Evolutionary conservation across 1,140 invertebrate genomes (phyloP), one percentile per base, ranked within the genome.

Genomic region (Drosophila kohkoa): DNA sequence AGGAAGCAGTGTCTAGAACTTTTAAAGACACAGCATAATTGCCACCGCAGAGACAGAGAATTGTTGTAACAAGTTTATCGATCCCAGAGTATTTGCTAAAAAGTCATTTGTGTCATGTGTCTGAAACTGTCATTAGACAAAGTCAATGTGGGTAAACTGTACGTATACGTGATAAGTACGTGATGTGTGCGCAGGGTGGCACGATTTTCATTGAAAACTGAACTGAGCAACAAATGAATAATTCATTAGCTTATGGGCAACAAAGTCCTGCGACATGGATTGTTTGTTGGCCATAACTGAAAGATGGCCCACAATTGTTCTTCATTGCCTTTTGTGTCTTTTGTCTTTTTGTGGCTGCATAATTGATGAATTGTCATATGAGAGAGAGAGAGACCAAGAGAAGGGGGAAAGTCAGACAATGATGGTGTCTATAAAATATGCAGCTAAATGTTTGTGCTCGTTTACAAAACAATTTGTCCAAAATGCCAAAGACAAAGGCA

Each of bases 381-480:
- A 1, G 4, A 25, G 20, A 25, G 20, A 20, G 20, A 20, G 3
- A 20, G 20, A n/a, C n/a, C n/a, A n/a, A 20, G 55, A 54, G 16
- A 10, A 54, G 7, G 6, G 20, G 20, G 16, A 3, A 20, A 20
- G 20, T 20, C 1, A 20, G 2, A 8, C 10, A 16, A 62, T 62
- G 62, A 72, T 20, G 20, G 13, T 11, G 7, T 25, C 65, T 41
- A 74, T 88, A 48, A 71, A 88, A 74, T 75, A 81, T 86, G 81
- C 60, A 85, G 65, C 51, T 35, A 45, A 70, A 48, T 68, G 59
- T 32, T 57, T 73, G 35, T 41, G 35, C 35, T 20, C 71, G 8
- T 28, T 28, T 54, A 38, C 8, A 15, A 52, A 54, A 54, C 64
- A 60, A 60, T 62, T 74, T 69, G 66, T 69, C 72, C 72, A 75